Base-by-base conservation (phyloP, 2,797 vertebrate genomes). In the Sebastes steindachneri region DNA sequence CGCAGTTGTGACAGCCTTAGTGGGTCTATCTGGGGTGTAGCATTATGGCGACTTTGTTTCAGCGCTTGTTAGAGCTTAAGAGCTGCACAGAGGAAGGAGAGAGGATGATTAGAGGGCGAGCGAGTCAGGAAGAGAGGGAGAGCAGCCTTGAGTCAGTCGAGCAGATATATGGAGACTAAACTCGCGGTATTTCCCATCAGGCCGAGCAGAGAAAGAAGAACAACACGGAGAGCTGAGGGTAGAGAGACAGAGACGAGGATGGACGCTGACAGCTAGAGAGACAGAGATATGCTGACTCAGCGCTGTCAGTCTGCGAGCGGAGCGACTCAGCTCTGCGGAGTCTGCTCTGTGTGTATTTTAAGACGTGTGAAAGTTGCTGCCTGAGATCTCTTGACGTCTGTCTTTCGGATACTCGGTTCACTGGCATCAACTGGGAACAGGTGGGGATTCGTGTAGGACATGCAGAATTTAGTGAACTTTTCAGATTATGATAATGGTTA, bases 231-330 rank as follows among this genome's bases (percentile, higher is more conserved):
- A 74, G 53, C 63, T 0, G 0, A 48, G 74, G 79, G 45, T 2
- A 35, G 71, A 65, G 65, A 88, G 80, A 81, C 54, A 66, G 60
- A 86, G 77, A 92, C 48, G 17, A 68, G 77, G 81, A 92, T 65
- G 3, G 67, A 82, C 48, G 21, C 45, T 79, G 92, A 90, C 91
- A 87, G 91, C 69, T 53, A 21, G 35, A 76, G 74, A 78, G 80
- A 73, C 41, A 1, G 21, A 85, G 68, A 84, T 70, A 17, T 72
- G 84, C 84, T 88, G 84, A 88, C 73, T 92, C 88, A 84, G 81
- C 83, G 33, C 73, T 48, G 75, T 55, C 75, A 77, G 82, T 70
- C 60, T 33, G 45, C 1, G 5, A 53, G 67, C 60, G 28, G 48
- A 45, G 26, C 25, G 25, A 62, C 37, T 26, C 17, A 4, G 68